Conservation (phyloP, 2,797 vertebrate species). For the Neosilurus hyrtlii region DNA sequence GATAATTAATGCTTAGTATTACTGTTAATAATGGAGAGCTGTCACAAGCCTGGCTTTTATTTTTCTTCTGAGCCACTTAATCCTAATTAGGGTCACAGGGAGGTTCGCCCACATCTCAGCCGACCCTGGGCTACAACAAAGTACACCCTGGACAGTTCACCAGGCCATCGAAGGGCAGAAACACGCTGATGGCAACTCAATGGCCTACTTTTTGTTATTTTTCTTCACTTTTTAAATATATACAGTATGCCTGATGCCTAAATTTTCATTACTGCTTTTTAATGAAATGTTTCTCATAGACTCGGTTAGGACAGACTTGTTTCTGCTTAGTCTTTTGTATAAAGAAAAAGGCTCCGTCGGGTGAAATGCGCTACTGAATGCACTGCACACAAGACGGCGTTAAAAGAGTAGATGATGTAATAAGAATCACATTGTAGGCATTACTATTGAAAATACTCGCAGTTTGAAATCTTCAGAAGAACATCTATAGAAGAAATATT, state of each 20-base stretch:
- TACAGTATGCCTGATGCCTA: not conserved
- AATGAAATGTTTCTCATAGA: not conserved
- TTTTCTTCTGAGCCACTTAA: no score
- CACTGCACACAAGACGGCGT: not conserved
- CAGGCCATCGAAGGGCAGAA: no score
- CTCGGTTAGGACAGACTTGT: not conserved
- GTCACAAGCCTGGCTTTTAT: not conserved
- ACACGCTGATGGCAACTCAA: no score
- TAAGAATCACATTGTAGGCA: no score
- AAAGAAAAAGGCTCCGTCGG: not conserved
- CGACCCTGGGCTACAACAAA: no score
- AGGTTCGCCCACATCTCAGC: no score
- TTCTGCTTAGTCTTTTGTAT: not conserved
- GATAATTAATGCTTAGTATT: not conserved
- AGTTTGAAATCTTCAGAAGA: not conserved
- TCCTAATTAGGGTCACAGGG: no score
- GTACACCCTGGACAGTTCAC: no score
- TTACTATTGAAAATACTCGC: not conserved
- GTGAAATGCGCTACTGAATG: slow-evolving; percentile 8
- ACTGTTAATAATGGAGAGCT: not conserved
- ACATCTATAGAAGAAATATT: not conserved
- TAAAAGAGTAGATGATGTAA: no score
- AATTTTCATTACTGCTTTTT: not conserved
- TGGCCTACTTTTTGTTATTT: not conserved
- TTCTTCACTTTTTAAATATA: not conserved